Conservation (phyloP, 2,888 invertebrate genomes). For the Synanthedon tipuliformis region DNA sequence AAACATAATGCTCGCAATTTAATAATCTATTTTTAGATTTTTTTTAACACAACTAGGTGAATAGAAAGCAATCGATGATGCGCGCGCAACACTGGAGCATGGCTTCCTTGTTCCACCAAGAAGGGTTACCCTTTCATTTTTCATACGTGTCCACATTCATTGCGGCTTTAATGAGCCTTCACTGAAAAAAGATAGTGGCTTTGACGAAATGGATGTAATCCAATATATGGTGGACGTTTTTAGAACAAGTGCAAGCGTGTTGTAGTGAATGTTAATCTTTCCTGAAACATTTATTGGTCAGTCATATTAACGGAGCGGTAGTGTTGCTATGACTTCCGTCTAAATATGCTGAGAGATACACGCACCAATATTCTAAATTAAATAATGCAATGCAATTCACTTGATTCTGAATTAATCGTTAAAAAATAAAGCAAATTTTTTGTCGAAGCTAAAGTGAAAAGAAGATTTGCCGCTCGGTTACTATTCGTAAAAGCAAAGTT, state of each 20-base stretch:
- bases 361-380: neutral
- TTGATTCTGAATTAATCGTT: neutral
- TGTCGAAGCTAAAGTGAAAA: neutral
- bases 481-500: neutral
- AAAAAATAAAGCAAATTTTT: neutral
- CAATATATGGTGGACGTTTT: neutral
- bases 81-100: conserved; percentile 48
- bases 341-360: neutral
- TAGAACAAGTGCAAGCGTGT: neutral
- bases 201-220: neutral
- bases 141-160: conserved; percentile 11
- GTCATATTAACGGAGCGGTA: neutral
- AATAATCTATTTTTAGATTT: conserved; percentile 40
- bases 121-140: conserved; percentile 6
- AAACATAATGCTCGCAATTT: conserved; percentile 39
- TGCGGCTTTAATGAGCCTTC: conserved; percentile 6
- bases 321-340: neutral
- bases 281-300: neutral
- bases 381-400: neutral
- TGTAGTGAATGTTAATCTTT: neutral
- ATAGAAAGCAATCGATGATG: conserved; percentile 49
- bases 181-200: neutral
- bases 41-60: conserved; percentile 33
- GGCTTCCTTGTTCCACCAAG: conserved; percentile 26
- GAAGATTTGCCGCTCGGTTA: neutral